A percentile compares a stretch with the other conserved stretches of the same genome.
phyloP scores from a whole-genome alignment of 2,888 invertebrate species.

The Conomelus anceps region DNA sequence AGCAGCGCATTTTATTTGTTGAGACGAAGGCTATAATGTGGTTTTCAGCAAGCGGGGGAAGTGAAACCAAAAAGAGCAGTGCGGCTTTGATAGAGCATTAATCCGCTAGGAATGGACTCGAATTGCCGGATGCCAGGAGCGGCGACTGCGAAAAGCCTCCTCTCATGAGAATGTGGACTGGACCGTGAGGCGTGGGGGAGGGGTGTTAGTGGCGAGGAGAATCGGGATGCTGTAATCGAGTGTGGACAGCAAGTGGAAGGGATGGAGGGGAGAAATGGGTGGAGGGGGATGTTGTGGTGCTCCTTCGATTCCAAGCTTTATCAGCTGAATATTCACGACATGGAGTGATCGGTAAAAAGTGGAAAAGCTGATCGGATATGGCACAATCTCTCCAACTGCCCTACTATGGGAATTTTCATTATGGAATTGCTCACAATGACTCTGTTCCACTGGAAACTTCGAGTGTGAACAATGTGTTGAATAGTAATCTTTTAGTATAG shows the following conservation, averaged over 20 bases:
- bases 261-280: not conserved
- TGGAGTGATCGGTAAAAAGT: not conserved
- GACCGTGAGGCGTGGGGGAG: not conserved
- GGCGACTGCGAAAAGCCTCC: no score
- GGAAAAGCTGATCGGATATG: not conserved
- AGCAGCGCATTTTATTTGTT: not conserved
- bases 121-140: not conserved
- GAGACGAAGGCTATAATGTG: not conserved
- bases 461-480: no score
- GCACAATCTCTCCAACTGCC: not conserved
- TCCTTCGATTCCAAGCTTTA: not conserved
- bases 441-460: no score
- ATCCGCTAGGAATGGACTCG: not conserved
- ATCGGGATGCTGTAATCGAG: not conserved
- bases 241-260: not conserved
- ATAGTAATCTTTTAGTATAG: no score
- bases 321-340: not conserved
- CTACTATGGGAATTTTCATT: not conserved
- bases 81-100: not conserved
- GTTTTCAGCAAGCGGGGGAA: not conserved
- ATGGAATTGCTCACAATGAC: not conserved
- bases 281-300: not conserved
- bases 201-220: not conserved
- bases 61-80: not conserved
- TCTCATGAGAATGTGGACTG: not conserved